Percentiles rank a stretch among this genome's conserved stretches.
Conservation (phyloP, 2,113 vertebrate genomes). For the Equus przewalskii region DNA sequence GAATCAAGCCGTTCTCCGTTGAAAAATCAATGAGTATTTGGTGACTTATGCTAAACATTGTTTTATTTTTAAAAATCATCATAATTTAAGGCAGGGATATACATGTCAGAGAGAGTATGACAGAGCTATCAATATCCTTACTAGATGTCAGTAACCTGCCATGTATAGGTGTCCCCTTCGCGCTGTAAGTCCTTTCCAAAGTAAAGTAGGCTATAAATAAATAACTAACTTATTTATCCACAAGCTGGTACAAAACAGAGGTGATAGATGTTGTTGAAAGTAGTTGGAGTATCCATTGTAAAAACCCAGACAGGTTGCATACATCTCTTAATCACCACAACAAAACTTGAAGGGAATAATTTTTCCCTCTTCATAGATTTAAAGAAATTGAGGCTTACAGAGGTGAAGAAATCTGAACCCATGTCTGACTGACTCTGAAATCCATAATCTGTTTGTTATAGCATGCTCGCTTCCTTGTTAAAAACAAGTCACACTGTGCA, state of each 20-base stretch:
- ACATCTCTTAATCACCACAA: neutral
- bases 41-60: conserved; percentile 23
- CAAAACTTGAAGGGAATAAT: neutral
- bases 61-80: neutral
- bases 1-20: conserved; percentile 8
- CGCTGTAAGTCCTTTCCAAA: neutral
- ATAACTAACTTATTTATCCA: neutral
- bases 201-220: neutral
- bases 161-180: neutral
- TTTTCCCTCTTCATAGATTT: neutral
- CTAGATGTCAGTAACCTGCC: neutral
- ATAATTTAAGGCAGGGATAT: neutral
- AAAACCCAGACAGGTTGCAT: neutral
- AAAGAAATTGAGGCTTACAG: neutral
- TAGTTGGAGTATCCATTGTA: neutral
- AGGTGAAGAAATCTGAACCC: neutral
- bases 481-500: neutral
- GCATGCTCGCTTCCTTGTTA: neutral
- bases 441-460: neutral
- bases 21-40: conserved; percentile 11
- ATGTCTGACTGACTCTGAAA: neutral
- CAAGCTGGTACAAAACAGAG: neutral
- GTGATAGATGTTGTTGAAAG: neutral
- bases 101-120: neutral
- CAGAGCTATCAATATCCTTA: neutral